Base-by-base conservation (phyloP, 2,888 invertebrate species). In the Blastobasis adustella region DNA sequence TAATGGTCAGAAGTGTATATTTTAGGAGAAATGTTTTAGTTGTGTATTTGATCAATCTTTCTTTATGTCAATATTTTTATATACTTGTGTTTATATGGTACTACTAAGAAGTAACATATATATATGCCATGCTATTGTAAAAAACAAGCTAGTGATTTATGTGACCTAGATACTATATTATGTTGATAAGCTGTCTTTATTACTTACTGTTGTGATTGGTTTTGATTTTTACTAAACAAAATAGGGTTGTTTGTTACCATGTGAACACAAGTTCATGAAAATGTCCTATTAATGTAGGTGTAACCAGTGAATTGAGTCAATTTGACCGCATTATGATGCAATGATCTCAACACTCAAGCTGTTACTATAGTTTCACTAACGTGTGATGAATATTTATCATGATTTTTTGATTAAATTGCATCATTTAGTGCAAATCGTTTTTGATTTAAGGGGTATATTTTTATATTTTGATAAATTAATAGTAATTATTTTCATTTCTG, bases 311-410 rank as follows among this genome's bases (percentile, higher is more conserved):
- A 75, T 78, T 77, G 81, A 82, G 82, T 83, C 80, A 83, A 82
- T 81, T 82, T 76, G 76, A 66, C 70, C 70, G 76, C 79, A 72
- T 23, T 23, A 63, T 67, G 64, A 60, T 56, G 82, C 78, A 71
- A 80, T 83, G 87, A 87, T 87, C 87, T 87, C 86, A 85, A 71
- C 75, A 77, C 75, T 66, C 68, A 66, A 71, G 73, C 73, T 77
- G 72, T 74, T 73, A 71, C 68, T 79, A 61, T 68, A 77, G 67
- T 23, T 23, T 23, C 23, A 23, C 23, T 23, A 23, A 23, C 3
- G 23, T 65, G 65, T 62, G 62, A 65, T 59, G 60, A 61, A 60
- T 66, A 61, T 57, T 62, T 66, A 58, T 60, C 60, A 65, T 42
- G 43, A 51, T 58, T 52, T 59, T 64, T 62, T 59, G 56, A 73